phyloP scores from a whole-genome alignment of 2,113 vertebrate genomes.

The Perca schrenkii region DNA sequence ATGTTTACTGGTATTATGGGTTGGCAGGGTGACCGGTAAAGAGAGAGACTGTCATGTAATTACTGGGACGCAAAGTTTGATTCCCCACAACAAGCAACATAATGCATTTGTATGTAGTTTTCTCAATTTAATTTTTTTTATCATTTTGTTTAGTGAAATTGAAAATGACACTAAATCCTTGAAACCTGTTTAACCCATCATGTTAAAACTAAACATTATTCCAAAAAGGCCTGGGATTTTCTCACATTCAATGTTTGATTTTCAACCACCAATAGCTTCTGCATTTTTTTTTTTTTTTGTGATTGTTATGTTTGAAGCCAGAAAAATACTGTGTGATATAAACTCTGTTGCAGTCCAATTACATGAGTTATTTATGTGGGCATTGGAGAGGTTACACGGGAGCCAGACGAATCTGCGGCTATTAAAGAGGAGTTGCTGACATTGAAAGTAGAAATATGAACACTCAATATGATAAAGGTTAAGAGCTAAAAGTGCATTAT shows the following conservation, averaged over 20 bases:
- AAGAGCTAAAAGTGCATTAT: background rate
- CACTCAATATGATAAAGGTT: background rate
- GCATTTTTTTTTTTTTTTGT: background rate
- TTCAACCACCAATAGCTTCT: background rate
- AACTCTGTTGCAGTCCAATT: constrained; percentile 4
- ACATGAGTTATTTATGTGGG: background rate
- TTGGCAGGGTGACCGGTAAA: constrained; percentile 25
- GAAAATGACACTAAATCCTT: background rate
- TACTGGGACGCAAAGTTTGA: constrained; percentile 37
- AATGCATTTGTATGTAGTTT: constrained; percentile 5
- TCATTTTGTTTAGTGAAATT: background rate
- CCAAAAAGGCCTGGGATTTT: background rate
- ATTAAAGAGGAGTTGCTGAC: background rate
- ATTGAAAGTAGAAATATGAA: background rate
- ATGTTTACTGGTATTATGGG: constrained; percentile 61
- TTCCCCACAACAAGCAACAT: constrained; percentile 17
- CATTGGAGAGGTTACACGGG: background rate
- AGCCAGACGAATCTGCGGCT: background rate
- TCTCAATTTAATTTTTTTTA: background rate
- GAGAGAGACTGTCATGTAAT: constrained; percentile 39
- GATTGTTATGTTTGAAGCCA: background rate
- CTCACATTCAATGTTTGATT: background rate
- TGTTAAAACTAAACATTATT: background rate
- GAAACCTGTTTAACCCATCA: background rate
- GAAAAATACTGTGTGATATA: constrained; percentile 5